Conservation (phyloP, 2,113 vertebrate species). For the Anser brachyrhynchus region DNA sequence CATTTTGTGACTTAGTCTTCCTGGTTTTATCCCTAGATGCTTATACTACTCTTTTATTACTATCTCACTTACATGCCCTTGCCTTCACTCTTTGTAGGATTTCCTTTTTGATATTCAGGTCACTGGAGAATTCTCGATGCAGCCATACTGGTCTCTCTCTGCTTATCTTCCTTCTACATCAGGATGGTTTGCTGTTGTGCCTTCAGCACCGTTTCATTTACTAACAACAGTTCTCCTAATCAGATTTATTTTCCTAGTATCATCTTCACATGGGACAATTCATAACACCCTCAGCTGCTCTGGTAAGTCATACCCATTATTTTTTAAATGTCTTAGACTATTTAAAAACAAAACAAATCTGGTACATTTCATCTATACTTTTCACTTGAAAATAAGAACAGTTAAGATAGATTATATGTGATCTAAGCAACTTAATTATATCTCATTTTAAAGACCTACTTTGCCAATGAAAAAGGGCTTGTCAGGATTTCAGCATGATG, state of each 20-base stretch:
- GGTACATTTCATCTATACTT: not conserved
- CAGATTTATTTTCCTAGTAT: not conserved
- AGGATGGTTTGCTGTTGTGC: not conserved
- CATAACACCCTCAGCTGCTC: not conserved
- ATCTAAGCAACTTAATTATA: conserved; percentile 41
- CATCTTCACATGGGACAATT: not conserved
- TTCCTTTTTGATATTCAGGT: conserved; percentile 31
- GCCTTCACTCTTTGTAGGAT: not conserved
- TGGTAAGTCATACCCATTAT: not conserved
- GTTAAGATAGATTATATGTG: not conserved
- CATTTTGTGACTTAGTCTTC: conserved; percentile 1
- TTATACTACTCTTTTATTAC: not conserved
- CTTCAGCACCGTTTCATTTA: not conserved
- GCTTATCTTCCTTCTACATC: not conserved
- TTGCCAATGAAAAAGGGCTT: conserved; percentile 4
- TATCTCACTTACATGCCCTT: not conserved
- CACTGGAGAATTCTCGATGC: conserved; percentile 21
- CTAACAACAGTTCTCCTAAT: not conserved
- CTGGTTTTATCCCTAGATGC: not conserved
- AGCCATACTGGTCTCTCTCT: not conserved
- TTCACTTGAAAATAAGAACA: not conserved
- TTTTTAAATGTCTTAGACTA: not conserved
- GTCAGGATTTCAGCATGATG: not conserved
- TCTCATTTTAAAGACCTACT: conserved; percentile 18
- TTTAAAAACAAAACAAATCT: not conserved